These are phyloP conservation scores for Parotocinclus haroldoi DNA, from an alignment of 2,797 vertebrate genomes.

Conservation along the genomic window DNA sequence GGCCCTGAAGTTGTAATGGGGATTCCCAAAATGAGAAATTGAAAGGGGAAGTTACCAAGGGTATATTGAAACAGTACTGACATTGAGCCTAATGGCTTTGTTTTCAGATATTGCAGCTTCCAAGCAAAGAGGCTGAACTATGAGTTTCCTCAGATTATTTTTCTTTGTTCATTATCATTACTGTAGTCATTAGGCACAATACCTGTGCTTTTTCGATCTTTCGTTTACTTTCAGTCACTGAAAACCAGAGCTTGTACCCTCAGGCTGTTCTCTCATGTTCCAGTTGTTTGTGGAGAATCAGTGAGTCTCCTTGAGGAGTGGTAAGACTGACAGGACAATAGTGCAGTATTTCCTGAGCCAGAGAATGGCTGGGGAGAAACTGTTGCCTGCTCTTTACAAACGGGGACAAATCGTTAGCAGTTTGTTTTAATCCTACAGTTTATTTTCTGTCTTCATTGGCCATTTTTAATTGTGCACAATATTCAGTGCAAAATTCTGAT, in stretches of 20 bases:
- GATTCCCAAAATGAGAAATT: too few relatives aligned
- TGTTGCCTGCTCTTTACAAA: neutral
- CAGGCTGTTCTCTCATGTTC: neutral
- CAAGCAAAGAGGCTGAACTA: too few relatives aligned
- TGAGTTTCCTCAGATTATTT: neutral
- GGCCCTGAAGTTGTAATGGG: too few relatives aligned
- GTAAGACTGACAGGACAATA: neutral
- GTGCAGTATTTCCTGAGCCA: constrained; percentile 7
- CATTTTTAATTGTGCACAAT: neutral
- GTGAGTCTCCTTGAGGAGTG: constrained; percentile 1
- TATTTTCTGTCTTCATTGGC: neutral
- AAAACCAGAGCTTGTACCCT: constrained; percentile 1
- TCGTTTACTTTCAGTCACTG: neutral
- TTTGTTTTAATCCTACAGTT: constrained; percentile 1
- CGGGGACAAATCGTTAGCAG: too few relatives aligned
- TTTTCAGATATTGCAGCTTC: neutral
- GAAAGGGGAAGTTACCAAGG: too few relatives aligned
- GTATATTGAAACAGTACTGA: neutral
- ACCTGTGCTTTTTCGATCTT: neutral
- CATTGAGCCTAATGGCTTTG: neutral
- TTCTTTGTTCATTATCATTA: neutral
- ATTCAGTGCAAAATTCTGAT: too few relatives aligned
- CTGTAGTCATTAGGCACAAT: neutral
- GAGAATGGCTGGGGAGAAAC: constrained; percentile 7
- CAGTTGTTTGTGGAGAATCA: neutral